These are phyloP conservation scores for Tokudaia muenninki DNA, from an alignment of 2,797 vertebrate genomes.

Conservation along the genomic window DNA sequence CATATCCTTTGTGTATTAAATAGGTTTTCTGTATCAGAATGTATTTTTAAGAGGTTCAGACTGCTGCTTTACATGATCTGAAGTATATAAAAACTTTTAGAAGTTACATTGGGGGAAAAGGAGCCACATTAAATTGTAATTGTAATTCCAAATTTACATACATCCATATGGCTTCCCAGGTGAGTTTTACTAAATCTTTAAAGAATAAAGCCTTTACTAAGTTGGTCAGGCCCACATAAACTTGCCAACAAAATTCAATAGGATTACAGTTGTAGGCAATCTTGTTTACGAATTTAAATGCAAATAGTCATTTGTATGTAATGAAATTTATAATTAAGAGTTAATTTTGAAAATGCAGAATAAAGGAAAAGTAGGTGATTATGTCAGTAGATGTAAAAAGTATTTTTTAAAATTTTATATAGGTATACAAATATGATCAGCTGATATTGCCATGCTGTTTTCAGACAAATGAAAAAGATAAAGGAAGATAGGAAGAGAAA, in stretches of 20 bases:
- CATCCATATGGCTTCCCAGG: background rate
- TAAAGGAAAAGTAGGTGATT: background rate
- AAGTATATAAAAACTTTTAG: background rate
- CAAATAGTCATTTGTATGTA: conserved; percentile 19
- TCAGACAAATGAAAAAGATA: background rate
- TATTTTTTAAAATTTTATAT: background rate
- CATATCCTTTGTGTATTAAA: background rate
- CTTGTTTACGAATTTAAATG: background rate
- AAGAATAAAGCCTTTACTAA: conserved; percentile 12
- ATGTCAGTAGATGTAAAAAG: background rate
- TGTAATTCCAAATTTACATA: background rate
- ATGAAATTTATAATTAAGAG: background rate
- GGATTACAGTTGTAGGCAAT: background rate
- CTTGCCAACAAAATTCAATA: conserved; percentile 13
- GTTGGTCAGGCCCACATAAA: conserved; percentile 26
- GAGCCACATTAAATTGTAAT: background rate
- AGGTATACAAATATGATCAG: background rate
- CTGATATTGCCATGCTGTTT: background rate
- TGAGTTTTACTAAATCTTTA: conserved; percentile 26
- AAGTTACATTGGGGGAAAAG: background rate
- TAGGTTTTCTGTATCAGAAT: background rate
- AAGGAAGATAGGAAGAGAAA: background rate
- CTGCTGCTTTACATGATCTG: background rate
- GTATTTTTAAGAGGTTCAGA: background rate
- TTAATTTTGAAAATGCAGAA: background rate